Percentiles rank a stretch among this genome's conserved stretches.
phyloP scores from a whole-genome alignment of 2,888 invertebrate species.

The Acleris laterana region DNA sequence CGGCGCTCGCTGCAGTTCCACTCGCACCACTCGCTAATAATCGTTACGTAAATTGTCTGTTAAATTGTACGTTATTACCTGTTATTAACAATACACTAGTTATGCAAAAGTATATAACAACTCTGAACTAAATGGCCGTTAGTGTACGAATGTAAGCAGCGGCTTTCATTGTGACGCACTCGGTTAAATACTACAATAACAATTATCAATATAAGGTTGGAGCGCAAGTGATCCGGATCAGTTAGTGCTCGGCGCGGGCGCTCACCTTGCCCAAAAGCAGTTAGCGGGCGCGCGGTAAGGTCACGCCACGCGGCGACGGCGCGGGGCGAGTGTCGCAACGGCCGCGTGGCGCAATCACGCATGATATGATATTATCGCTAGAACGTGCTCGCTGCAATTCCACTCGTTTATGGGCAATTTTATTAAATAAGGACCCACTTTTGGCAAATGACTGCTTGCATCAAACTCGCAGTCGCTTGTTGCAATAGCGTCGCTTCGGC shows the following conservation, averaged over 20 bases:
- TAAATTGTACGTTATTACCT: background rate
- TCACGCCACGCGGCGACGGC: conserved; percentile 3
- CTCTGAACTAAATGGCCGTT: conserved; percentile 3
- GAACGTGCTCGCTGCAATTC: conserved; percentile 25
- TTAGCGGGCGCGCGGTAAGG: conserved; percentile 24
- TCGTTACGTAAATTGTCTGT: background rate
- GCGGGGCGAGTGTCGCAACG: conserved; percentile 1
- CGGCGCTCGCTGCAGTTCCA: background rate
- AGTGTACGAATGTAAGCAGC: background rate
- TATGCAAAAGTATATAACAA: conserved; percentile 4
- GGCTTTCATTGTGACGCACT: too few species aligned
- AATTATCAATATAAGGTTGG: too few species aligned
- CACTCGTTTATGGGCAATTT: conserved; percentile 31
- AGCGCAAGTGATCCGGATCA: too few species aligned
- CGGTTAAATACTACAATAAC: too few species aligned
- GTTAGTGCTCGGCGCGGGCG: conserved; percentile 4
- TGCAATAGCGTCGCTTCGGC: too few species aligned
- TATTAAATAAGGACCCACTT: conserved; percentile 22
- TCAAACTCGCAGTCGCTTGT: too few species aligned
- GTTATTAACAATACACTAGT: conserved; percentile 10
- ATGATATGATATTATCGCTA: conserved; percentile 26
- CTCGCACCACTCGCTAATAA: background rate
- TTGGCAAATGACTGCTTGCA: conserved; percentile 16
- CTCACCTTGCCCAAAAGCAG: conserved; percentile 25
- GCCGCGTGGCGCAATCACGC: conserved; percentile 12